Base-by-base conservation (phyloP, 2,888 invertebrate species). In the Nineta flava region DNA sequence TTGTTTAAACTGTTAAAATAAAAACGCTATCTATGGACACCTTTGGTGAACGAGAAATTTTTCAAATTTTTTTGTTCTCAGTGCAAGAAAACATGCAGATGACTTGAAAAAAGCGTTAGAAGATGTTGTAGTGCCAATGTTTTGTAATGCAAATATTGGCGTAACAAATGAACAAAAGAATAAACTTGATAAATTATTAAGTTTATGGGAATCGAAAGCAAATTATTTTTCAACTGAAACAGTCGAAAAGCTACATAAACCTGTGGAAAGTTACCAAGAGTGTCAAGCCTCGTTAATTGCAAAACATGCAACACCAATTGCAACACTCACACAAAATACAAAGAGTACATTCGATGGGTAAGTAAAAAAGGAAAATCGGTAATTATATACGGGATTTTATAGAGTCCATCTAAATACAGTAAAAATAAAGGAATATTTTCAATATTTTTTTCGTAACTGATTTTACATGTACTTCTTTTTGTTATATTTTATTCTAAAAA, bases 41-140 rank as follows among this genome's bases (percentile, higher is more conserved):
- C 2, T 5, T 19, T 26, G 26, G 26, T 7, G 7, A 26, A 26
- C 7, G 7, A 26, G 26, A 26, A 26, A 6, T 26, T 7, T 5
- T 26, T 26, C 7, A 26, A n/a, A 26, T 26, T 3, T 26, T 3
- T 26, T 7, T 26, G 2, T 26, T 66, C 80, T 68, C 75, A 96
- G 96, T 75, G 88, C 92, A 64, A 79, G 96, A 65, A 97, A 96
- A 76, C 92, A 90, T 73, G 87, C 88, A 53, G 86, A 87, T 69
- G 90, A 91, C 65, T 77, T 97, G 67, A 90, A 93, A 73, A 85
- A 86, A 70, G 84, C 88, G 63, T 76, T 99, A 70, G 93, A 94
- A 74, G 83, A 82, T 65, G 92, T 95, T 61, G 94, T 97, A 60
- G 90, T 96, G 62, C 94, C 96, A 60, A 92, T 97, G 85, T 99